Evolutionary conservation across 2,888 invertebrate species (phyloP), one percentile per base, ranked within the genome.

Genomic region (Patella pellucida): DNA sequence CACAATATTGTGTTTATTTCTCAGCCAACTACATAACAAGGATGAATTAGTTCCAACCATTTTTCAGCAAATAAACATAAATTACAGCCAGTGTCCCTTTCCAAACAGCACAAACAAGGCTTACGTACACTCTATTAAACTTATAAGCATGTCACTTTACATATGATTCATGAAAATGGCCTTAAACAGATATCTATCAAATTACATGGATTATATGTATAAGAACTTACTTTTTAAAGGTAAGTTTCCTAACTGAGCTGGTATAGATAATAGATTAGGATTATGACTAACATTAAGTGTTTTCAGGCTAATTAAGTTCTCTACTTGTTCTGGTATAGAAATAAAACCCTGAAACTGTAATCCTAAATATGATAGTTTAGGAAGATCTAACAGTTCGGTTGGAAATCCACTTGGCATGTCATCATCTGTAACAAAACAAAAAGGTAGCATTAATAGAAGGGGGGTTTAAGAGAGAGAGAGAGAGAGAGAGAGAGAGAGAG

Each of bases 321-420:
- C 73, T 14, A 90, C 88, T 41, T 82, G 83, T 11, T 85, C 84
- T 1, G 90, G 89, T 5, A 90, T 77, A 3, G 79, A 75, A n/a
- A 84, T 83, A 41, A 90, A 79, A 0, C 84, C 87, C 54, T 89
- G 89, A 80, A 85, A 85, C 69, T 83, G 80, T 54, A 90, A 75
- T 69, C 82, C 82, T 14, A 90, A 80, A 19, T 83, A 81, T 51
- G 83, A 81, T 62, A 90, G 78, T 19, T 77, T 84, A 23, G 74
- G 76, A 76, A 87, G 80, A 19, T 77, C 76, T 31, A 86, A 79
- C n/a, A 89, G 77, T 76, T 85, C 86, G 78, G 79, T 78, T 11
- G 88, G 87, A 73, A 88, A 86, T 1, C 86, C 87, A 79, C 82
- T 79, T 3, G 83, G 83, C 5, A 78, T 82, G 62, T 84, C 84